phyloP scores from a whole-genome alignment of 2,113 vertebrate genomes.

The Cavia porcellus region DNA sequence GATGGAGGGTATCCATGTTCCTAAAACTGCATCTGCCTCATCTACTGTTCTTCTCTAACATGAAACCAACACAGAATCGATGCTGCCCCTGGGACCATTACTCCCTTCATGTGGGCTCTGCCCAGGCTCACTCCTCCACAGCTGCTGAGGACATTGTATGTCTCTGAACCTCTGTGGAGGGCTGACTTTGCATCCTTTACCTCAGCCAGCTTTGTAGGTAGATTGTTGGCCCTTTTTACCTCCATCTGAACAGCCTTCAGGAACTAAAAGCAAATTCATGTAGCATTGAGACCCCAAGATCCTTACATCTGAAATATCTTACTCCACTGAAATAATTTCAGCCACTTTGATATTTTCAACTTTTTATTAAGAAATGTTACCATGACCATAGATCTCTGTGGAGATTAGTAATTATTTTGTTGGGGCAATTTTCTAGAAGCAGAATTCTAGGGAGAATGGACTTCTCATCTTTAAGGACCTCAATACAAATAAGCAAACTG shows the following conservation, averaged over 20 bases:
- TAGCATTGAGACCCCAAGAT: not conserved
- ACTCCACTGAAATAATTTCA: not conserved
- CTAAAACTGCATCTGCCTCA: not conserved
- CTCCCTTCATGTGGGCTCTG: not conserved
- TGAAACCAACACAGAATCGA: too few species aligned
- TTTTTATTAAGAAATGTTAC: not conserved
- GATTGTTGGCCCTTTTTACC: not conserved
- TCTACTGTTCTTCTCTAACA: not conserved
- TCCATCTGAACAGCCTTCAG: not conserved
- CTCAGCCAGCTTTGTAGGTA: not conserved
- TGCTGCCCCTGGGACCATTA: rapidly evolving
- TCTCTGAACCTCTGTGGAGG: not conserved
- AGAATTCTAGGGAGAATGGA: not conserved
- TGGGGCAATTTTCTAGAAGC: not conserved
- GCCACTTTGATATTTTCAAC: not conserved
- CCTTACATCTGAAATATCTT: not conserved
- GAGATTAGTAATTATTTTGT: not conserved
- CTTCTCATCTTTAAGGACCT: not conserved
- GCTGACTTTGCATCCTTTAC: not conserved
- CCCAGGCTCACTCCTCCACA: too few species aligned
- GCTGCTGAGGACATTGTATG: not conserved
- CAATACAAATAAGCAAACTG: not conserved
- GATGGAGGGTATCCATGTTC: not conserved
- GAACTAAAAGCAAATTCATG: not conserved
- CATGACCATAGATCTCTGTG: not conserved